Evolutionary conservation across 2,888 invertebrate species (phyloP), one percentile per base, ranked within the genome.

Genomic region (Quadriops clusia): DNA sequence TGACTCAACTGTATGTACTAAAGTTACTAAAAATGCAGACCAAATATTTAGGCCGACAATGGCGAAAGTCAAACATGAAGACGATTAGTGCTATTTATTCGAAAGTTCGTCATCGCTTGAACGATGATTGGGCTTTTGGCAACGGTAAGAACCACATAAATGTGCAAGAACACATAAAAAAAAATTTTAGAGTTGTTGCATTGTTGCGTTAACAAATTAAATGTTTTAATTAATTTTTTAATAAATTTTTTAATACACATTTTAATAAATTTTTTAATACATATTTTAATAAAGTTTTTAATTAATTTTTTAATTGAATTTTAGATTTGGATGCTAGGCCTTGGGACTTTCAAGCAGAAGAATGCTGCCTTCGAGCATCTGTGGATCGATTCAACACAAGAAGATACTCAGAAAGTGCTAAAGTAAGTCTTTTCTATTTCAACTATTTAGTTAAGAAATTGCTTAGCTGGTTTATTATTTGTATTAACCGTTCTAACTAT

Each of bases 41-140:
- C 1, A 94, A 97, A 56, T 98, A 97, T 64, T 72, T 99, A 47
- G 98, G 98, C 0, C 70, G 98, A 7, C 97, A 98, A 55, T 99
- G 98, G 98, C 74, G 98, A 27, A 97, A 97, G 61, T 86, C 90
- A 1, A 98, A 99, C 58, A 98, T 99, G 95, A 97, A 95, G 61
- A 94, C 94, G 1, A 91, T 99, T 65, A 95, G 95, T 56, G 94
- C 95, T 34, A 99, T 99, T 54, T 99, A 98, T 58, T 84, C 91
- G 34, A 95, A 97, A 69, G 89, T 90, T 3, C 72, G 94, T 15
- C 94, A 95, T 64, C 74, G 95, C 32, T 68, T 98, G 23, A 97
- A 95, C 53, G 98, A 99, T 57, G 98, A 99, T 60, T 99, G 98
- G 98, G 98, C 98, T 3, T 98, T 87, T 67, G 97, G 97, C 30